Evolutionary conservation across 2,888 invertebrate species (phyloP), one percentile per base, ranked within the genome.

Genomic region (Tanytarsus gracilentus): DNA sequence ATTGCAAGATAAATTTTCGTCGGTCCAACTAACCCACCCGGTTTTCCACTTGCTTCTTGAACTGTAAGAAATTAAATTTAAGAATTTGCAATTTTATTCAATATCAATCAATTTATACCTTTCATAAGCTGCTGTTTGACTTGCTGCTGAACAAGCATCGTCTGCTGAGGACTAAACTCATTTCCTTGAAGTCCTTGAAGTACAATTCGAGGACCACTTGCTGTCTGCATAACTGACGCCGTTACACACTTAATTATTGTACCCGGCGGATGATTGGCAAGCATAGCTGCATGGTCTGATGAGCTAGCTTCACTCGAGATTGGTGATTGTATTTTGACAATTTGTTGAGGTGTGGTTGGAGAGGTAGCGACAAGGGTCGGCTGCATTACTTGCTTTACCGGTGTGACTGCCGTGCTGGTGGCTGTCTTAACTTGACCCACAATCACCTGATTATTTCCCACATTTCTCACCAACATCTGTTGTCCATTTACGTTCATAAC

Each of bases 161-260:
- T 71, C 71, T 92, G 91, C 64, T 88, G 86, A 1, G 84, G 85
- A 0, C 89, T 86, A 65, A 92, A 84, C 65, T 88, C 86, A 62
- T 88, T 85, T 0, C 89, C 88, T 64, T 88, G 86, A 25, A 91
- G 75, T 8, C 91, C 91, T 71, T 91, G 90, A 59, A 92, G 73
- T 9, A 92, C 88, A 65, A 92, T 91, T 66, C 89, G 81, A 3
- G 91, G 90, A 0, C 91, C 90, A 66, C 86, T 86, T 61, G 82
- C 83, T 0, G 90, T 89, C 72, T 88, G 88, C 70, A 90, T 85
- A 7, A 90, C 87, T 75, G 90, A 88, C 1, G 89, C 90, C 0
- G 89, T 90, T 6, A 90, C 89, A 66, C 89, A 88, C 71, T 89
- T 90, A 62, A 91, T 88, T 1, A 89, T 81, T 0, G 90, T 90